phyloP scores from a whole-genome alignment of 1,140 invertebrate genomes.

The Sarcophaga bullata region DNA sequence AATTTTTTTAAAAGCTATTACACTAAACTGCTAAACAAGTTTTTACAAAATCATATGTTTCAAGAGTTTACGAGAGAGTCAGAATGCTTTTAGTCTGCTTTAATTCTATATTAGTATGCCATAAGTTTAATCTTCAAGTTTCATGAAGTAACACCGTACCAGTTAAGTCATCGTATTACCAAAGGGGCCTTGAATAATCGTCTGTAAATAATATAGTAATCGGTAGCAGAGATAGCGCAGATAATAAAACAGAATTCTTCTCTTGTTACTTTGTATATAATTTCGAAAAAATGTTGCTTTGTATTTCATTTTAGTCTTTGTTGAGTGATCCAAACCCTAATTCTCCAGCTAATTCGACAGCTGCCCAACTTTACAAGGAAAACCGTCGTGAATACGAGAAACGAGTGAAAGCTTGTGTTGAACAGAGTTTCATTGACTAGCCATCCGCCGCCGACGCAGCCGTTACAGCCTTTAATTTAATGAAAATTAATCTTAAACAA shows the following conservation, averaged over 20 bases:
- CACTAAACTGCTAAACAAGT: too few species aligned
- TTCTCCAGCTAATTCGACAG: slow-evolving; percentile 95
- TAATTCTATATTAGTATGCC: too few species aligned
- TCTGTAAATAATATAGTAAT: too few species aligned
- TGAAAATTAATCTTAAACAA: slow-evolving; percentile 40
- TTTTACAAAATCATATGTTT: too few species aligned
- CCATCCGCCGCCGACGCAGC: slow-evolving; percentile 59
- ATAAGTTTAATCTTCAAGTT: too few species aligned
- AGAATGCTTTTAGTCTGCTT: too few species aligned
- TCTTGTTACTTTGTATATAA: too few species aligned
- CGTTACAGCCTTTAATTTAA: slow-evolving; percentile 40
- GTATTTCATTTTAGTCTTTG: slow-evolving; percentile 80
- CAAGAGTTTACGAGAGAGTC: too few species aligned
- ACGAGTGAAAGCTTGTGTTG: slow-evolving; percentile 94
- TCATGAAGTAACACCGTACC: too few species aligned
- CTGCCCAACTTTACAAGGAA: slow-evolving; percentile 95
- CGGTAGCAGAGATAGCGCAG: background rate
- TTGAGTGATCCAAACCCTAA: slow-evolving; percentile 97
- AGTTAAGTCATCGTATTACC: too few species aligned
- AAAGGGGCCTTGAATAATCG: too few species aligned
- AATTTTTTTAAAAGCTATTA: too few species aligned
- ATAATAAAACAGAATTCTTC: background rate
- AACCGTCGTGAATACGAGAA: slow-evolving; percentile 96
- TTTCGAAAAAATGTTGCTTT: slow-evolving; percentile 27
- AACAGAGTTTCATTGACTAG: slow-evolving; percentile 96